These are phyloP conservation scores for Xestobium rufovillosum DNA, from an alignment of 2,888 invertebrate genomes.

Conservation along the genomic window DNA sequence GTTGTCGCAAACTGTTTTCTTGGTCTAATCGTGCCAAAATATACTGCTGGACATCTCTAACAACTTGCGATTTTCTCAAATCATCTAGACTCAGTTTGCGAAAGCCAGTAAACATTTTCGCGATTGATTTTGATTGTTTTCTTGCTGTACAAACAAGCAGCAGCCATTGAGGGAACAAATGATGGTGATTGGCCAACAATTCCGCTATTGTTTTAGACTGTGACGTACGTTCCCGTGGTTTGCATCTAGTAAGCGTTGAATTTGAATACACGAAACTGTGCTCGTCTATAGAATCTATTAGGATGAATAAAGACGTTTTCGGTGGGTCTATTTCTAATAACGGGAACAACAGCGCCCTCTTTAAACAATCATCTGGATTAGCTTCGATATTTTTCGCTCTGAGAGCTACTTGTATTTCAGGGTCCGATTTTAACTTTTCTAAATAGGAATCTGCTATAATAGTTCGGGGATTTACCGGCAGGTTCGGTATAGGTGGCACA, in stretches of 20 bases:
- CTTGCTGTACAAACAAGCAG: constrained; percentile 82
- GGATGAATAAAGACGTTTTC: constrained; percentile 71
- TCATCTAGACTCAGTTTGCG: constrained; percentile 90
- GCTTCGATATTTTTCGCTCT: constrained; percentile 74
- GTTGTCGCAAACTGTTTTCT: constrained; percentile 79
- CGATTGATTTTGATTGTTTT: constrained; percentile 74
- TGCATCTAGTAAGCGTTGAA: constrained; percentile 49
- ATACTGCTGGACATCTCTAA: constrained; percentile 92
- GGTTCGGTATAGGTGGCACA: constrained; percentile 43
- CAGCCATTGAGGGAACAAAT: constrained; percentile 88
- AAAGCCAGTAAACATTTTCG: constrained; percentile 77
- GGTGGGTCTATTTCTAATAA: constrained; percentile 80
- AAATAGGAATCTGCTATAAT: constrained; percentile 72
- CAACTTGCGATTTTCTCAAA: constrained; percentile 79
- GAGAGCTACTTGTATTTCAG: constrained; percentile 72
- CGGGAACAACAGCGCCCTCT: constrained; percentile 80
- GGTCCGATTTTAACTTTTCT: constrained; percentile 67
- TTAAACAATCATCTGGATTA: constrained; percentile 87
- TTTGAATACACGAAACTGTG: constrained; percentile 53
- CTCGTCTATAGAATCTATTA: constrained; percentile 92
- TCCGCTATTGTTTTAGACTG: constrained; percentile 68
- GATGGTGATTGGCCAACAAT: constrained; percentile 80
- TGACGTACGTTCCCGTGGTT: constrained; percentile 42
- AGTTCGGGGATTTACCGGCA: constrained; percentile 53
- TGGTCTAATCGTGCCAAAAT: constrained; percentile 84